A percentile compares a stretch with the other conserved stretches of the same genome.
Conservation (phyloP, 2,888 invertebrate genomes). For the Sthenelais limicola region DNA sequence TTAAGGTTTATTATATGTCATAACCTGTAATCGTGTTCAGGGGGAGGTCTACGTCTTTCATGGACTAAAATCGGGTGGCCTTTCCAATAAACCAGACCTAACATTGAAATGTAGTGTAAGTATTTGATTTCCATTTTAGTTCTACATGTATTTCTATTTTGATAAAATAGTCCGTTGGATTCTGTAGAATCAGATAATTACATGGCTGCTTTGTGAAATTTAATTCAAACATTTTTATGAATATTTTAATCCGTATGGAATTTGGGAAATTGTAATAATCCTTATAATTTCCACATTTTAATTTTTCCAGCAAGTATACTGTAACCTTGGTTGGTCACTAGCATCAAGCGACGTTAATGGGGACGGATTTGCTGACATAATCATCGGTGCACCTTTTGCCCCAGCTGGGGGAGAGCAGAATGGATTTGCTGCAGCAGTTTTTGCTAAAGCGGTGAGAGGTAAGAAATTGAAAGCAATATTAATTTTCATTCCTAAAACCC, state of each 20-base stretch:
- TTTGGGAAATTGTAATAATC: no score
- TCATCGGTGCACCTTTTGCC: constrained; percentile 65
- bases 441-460: constrained; percentile 49
- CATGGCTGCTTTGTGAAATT: no score
- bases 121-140: neutral
- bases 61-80: constrained; percentile 15
- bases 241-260: no score
- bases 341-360: constrained; percentile 60
- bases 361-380: constrained; percentile 62
- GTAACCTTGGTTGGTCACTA: constrained; percentile 65
- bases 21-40: no score
- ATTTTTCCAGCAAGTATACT: constrained; percentile 60
- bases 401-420: constrained; percentile 60
- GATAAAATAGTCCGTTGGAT: no score
- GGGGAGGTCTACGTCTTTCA: constrained; percentile 17
- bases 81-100: constrained; percentile 37
- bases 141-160: neutral
- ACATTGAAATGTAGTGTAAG: constrained; percentile 43
- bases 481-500: no score
- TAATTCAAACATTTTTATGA: no score
- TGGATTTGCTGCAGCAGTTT: constrained; percentile 59
- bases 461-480: neutral
- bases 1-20: no score
- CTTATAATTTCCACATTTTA: no score
- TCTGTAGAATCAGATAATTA: no score